Evolutionary conservation across 2,797 vertebrate genomes (phyloP), one percentile per base, ranked within the genome.

Genomic region (Myotis daubentonii): DNA sequence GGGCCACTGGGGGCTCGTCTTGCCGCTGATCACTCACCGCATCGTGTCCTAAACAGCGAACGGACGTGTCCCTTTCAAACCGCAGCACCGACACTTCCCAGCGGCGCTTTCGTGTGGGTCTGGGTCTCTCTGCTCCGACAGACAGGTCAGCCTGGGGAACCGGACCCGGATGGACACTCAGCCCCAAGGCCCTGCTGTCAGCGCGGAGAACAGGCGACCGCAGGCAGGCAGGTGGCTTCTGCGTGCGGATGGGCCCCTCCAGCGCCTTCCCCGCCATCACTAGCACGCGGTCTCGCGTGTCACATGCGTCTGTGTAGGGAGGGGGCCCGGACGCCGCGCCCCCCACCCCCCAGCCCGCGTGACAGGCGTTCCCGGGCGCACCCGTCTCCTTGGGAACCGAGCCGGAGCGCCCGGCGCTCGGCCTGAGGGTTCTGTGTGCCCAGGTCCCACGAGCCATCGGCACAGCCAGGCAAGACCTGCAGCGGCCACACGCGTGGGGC

Each of bases 251-350:
- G 98, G 98, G 98, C 98, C 98, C 98, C 98, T 97, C 98, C 98
- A 97, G 98, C 98, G 98, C 98, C 98, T 98, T 98, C 98, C 98
- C 98, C 99, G 98, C 98, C 98, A 98, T 98, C 98, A 98, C 98
- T 99, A 98, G 98, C 98, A 98, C 98, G 98, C 98, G 98, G 98
- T 98, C 98, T 97, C 98, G 97, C 98, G 97, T 98, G 98, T 98
- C 98, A 98, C 98, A 98, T 95, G 97, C 97, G 97, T 98, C 98
- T 98, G 97, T 95, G 95, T 94, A 97, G 96, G 97, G 96, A 98
- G 98, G 98, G 96, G 98, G 97, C 98, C 98, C 49, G 17, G 17
- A 5, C 87, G 81, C 53, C 72, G 95, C 96, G 96, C 97, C 97
- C 95, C 97, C 25, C 98, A 0, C 10, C 44, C 44, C 97, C 97